These are phyloP conservation scores for Neodiprion virginianus DNA, from an alignment of 1,140 invertebrate species.

Conservation along the genomic window DNA sequence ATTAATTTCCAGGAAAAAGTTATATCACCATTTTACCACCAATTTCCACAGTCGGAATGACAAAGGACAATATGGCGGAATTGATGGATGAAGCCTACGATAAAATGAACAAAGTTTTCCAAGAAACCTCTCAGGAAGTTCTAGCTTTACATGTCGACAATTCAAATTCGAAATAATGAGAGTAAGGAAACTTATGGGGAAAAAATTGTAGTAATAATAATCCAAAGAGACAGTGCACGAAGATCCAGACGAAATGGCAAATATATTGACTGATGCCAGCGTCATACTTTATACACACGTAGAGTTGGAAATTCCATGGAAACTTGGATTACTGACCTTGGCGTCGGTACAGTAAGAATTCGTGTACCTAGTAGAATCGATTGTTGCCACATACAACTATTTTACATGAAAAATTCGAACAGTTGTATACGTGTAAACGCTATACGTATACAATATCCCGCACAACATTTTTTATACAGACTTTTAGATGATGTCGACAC, in stretches of 20 bases:
- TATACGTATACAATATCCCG: too few species aligned
- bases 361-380: too few species aligned
- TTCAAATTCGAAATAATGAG: slow-evolving; percentile 23
- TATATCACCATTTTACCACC: slow-evolving; percentile 76
- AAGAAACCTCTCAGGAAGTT: slow-evolving; percentile 64
- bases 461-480: background rate
- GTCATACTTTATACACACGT: too few species aligned
- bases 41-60: slow-evolving; percentile 70
- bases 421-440: too few species aligned
- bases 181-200: background rate
- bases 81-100: slow-evolving; percentile 71
- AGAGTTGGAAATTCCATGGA: too few species aligned
- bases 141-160: slow-evolving; percentile 38
- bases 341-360: too few species aligned
- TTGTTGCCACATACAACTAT: too few species aligned
- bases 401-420: too few species aligned
- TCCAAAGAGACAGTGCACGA: background rate
- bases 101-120: slow-evolving; percentile 70
- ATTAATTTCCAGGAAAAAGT: slow-evolving; percentile 64
- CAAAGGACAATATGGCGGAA: slow-evolving; percentile 68
- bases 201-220: background rate
- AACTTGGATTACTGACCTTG: too few species aligned
- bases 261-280: too few species aligned
- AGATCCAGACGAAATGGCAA: background rate
- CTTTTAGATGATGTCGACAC: background rate